Conservation (phyloP, 2,113 vertebrate species). For the Tinamus guttatus region DNA sequence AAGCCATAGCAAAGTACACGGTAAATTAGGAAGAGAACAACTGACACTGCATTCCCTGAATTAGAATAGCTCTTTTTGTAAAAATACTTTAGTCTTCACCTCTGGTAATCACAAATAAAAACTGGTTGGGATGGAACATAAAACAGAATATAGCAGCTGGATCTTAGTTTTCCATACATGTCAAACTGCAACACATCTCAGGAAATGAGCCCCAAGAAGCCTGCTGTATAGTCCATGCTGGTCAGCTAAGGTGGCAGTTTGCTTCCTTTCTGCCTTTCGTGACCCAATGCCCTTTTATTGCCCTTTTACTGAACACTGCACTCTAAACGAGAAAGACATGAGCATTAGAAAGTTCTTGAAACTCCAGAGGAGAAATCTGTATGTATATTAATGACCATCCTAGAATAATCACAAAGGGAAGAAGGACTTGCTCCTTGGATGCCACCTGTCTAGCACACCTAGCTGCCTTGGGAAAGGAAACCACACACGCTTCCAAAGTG, state of each 20-base stretch:
- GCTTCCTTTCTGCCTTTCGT: not conserved
- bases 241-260: not conserved
- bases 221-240: not conserved
- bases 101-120: not conserved
- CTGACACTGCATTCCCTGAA: not conserved
- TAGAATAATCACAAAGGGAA: not conserved
- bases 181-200: accelerated
- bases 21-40: conserved; percentile 7
- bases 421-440: not conserved
- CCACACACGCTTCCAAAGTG: not conserved
- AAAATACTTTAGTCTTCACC: not conserved
- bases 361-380: not conserved
- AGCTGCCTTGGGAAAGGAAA: not conserved
- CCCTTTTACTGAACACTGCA: not conserved
- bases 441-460: not conserved
- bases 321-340: not conserved
- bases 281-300: too few species aligned
- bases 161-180: not conserved
- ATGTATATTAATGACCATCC: not conserved
- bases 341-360: not conserved
- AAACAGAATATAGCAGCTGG: not conserved
- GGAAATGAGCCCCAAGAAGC: not conserved
- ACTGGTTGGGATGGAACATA: not conserved
- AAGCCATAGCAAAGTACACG: not conserved
- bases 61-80: not conserved